Evolutionary conservation across 2,113 vertebrate species (phyloP).

Genomic region (Leucoraja erinaceus): DNA sequence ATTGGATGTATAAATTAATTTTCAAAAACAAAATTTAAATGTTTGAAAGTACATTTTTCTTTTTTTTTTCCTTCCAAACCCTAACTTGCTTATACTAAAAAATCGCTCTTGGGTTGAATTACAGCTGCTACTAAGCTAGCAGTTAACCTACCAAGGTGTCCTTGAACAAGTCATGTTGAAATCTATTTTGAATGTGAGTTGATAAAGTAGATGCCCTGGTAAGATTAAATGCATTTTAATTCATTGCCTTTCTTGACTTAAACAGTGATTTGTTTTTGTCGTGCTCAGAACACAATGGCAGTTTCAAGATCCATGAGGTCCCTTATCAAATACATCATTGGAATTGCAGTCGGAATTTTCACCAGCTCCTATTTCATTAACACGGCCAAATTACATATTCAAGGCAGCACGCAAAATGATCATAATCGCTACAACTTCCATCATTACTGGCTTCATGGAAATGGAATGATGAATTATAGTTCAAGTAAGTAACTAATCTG

Average conservation of each 20-base stretch:
- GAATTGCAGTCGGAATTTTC: slow-evolving; percentile 16
- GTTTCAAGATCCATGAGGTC: background rate
- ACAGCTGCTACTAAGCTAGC: background rate
- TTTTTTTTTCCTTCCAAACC: background rate
- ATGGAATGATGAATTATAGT: slow-evolving; percentile 17
- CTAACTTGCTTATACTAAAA: background rate
- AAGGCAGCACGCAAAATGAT: background rate
- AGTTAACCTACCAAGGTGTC: background rate
- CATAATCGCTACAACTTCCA: slow-evolving; percentile 1
- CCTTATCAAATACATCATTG: background rate
- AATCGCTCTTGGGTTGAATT: background rate
- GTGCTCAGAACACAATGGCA: slow-evolving; percentile 22
- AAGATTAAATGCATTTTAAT: background rate
- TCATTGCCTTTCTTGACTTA: background rate
- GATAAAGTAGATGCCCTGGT: background rate
- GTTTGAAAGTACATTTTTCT: background rate
- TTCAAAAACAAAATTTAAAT: background rate
- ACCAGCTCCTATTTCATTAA: slow-evolving; percentile 1
- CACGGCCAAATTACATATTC: slow-evolving; percentile 1
- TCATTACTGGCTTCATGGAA: background rate
- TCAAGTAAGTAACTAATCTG: slow-evolving; percentile 20
- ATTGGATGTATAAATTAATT: background rate
- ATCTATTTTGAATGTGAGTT: background rate
- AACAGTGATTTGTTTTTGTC: background rate
- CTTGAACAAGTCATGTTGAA: background rate